Conservation (phyloP, 2,888 invertebrate genomes). For the Slavum lentiscoides region DNA sequence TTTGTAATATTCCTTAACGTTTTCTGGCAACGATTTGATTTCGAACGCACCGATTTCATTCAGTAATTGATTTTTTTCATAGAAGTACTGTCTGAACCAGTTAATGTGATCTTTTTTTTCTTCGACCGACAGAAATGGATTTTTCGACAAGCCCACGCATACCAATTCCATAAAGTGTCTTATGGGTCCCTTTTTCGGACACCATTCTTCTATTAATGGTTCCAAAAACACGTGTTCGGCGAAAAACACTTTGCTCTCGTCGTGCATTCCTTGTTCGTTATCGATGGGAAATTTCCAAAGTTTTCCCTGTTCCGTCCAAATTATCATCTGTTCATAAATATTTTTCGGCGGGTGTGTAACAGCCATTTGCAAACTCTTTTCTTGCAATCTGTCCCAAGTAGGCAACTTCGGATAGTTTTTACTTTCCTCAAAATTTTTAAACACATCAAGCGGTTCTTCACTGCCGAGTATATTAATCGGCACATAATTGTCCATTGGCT, state of each 20-base stretch:
- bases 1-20: slow-evolving; percentile 43
- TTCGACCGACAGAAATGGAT: slow-evolving; percentile 83
- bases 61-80: slow-evolving; percentile 74
- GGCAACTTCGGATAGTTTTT: slow-evolving; percentile 61
- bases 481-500: slow-evolving; percentile 16
- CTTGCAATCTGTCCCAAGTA: slow-evolving; percentile 71
- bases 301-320: slow-evolving; percentile 93
- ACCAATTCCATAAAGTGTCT: slow-evolving; percentile 98
- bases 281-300: slow-evolving; percentile 96
- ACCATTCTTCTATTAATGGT: slow-evolving; percentile 81
- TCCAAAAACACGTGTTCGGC: slow-evolving; percentile 95
- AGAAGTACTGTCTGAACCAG: slow-evolving; percentile 92
- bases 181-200: slow-evolving; percentile 86
- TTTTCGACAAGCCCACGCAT: slow-evolving; percentile 89
- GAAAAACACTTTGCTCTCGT: slow-evolving; percentile 74
- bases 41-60: slow-evolving; percentile 66
- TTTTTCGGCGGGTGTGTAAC: slow-evolving; percentile 78
- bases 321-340: slow-evolving; percentile 88
- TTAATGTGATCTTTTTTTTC: slow-evolving; percentile 87
- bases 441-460: slow-evolving; percentile 68
- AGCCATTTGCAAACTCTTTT: slow-evolving; percentile 70
- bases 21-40: slow-evolving; percentile 49
- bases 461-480: slow-evolving; percentile 68
- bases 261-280: slow-evolving; percentile 85
- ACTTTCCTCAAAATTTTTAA: slow-evolving; percentile 59